Base-by-base conservation (phyloP, 2,797 vertebrate species). In the Silurus aristotelis region DNA sequence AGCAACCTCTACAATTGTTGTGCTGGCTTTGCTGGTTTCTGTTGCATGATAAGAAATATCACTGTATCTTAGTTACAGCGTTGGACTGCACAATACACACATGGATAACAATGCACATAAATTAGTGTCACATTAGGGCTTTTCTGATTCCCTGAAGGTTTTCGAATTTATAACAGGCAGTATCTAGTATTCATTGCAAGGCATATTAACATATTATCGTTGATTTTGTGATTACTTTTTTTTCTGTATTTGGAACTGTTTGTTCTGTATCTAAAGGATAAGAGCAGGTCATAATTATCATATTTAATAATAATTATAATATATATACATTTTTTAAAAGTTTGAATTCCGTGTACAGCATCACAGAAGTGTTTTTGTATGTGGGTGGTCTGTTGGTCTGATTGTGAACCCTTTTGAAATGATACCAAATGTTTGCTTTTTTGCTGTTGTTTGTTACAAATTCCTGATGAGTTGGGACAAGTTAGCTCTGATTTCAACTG, bases 321-420 rank as follows among this genome's bases (percentile, higher is more conserved):
- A 17, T 7, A 8, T 12, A 8, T 22, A 20, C n/a, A 4, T 22
- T 43, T n/a, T 27, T 25, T 27, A 9, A 27, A 5, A 8, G 0
- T 27, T 80, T 52, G 20, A 66, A 52, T 80, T 43, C 7, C 78
- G 66, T 80, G 66, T 15, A 66, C 46, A 80, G 60, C 31, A 78
- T 7, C 17, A 20, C 31, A 17, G 31, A 46, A 25, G 22, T 80
- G 61, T 66, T 2, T 66, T 48, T 27, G 13, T 66, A 6, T 66
- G 78, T 66, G 78, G 22, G 78, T 80, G 43, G 78, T 66, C 43
- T 66, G 61, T 20, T 66, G 61, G 43, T 80, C 43, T 25, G 61
- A 9, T 17, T 80, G 43, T 80, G 43, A 80, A 80, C 43, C n/a
- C n/a, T 66, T 27, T 66, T 66, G 43, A 80, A 80, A 48, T 66